Evolutionary conservation across 2,888 invertebrate genomes (phyloP).

Genomic region (Hermaeophaga mercurialis): DNA sequence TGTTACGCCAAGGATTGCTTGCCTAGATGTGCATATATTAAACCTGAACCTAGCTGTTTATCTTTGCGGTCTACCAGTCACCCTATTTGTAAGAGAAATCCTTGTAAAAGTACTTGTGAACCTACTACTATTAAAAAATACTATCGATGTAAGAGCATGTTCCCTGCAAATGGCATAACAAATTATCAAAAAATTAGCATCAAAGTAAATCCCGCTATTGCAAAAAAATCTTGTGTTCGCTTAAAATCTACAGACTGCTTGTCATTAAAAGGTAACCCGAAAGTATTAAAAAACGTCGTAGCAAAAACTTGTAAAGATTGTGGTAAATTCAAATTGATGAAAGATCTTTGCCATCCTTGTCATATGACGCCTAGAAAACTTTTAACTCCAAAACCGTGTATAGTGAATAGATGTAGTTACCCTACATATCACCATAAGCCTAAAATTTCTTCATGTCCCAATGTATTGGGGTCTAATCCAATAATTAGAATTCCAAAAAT

Average conservation of each 20-base stretch:
- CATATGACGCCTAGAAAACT: background rate
- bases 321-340: background rate
- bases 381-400: background rate
- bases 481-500: background rate
- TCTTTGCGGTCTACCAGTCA: background rate
- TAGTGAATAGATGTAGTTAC: too few relatives aligned
- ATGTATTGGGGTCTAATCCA: background rate
- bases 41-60: background rate
- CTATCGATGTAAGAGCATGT: background rate
- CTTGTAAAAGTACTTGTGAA: background rate
- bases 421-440: background rate
- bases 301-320: background rate
- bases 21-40: background rate
- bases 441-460: background rate
- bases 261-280: background rate
- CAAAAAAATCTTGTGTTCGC: background rate
- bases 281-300: background rate
- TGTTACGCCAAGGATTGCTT: background rate
- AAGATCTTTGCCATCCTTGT: background rate
- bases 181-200: slow-evolving; percentile 6
- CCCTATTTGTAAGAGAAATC: background rate
- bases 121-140: slow-evolving; percentile 1
- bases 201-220: background rate
- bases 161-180: background rate
- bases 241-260: background rate